Percentiles rank a stretch among this genome's conserved stretches.
Conservation (phyloP, 2,113 vertebrate species). For the Chionomys nivalis region DNA sequence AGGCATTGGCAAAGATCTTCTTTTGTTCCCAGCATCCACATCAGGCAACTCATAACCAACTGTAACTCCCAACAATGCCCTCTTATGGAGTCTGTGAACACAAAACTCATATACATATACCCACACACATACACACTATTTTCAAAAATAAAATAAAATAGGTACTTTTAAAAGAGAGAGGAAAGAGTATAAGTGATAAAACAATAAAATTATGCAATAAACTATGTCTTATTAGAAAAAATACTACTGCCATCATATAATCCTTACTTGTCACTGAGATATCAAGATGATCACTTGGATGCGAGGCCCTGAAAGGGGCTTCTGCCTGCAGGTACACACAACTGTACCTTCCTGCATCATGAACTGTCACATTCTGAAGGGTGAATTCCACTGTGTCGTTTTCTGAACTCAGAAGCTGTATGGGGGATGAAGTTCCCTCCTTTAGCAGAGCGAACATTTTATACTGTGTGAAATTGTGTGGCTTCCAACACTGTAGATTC, state of each 20-base stretch:
- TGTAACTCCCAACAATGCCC: neutral
- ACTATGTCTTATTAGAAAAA: too few relatives aligned
- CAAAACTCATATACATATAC: neutral
- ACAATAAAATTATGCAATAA: neutral
- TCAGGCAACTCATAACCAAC: neutral
- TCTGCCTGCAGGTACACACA: neutral
- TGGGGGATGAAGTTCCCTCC: rapidly evolving
- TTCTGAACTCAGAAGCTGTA: rapidly evolving
- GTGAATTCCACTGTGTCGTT: neutral
- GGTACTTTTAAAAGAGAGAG: neutral
- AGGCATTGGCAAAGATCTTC: neutral
- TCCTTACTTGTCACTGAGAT: slow-evolving; percentile 30
- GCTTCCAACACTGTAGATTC: neutral
- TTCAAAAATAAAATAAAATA: neutral
- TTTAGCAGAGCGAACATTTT: neutral
- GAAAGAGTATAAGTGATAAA: neutral
- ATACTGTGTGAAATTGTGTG: rapidly evolving
- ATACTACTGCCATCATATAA: too few relatives aligned
- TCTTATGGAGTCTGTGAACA: neutral
- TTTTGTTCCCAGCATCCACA: neutral
- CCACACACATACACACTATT: neutral
- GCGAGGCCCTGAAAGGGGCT: neutral
- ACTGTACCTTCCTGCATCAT: neutral
- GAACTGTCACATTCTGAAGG: neutral
- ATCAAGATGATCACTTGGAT: neutral